Conservation (phyloP, 2,888 invertebrate species). For the Allygus modestus region DNA sequence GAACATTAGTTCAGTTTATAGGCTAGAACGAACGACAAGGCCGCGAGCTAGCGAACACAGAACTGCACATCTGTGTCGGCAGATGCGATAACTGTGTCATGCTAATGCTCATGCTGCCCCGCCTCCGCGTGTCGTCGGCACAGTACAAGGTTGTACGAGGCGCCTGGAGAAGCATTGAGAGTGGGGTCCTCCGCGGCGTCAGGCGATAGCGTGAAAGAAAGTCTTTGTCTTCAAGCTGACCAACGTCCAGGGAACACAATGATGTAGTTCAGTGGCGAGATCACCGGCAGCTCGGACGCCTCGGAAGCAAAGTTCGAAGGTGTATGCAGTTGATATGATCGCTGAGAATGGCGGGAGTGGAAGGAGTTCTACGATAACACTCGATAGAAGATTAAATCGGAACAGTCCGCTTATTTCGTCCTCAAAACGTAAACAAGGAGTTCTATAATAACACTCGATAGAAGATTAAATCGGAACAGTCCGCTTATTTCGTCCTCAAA, state of each 20-base stretch:
- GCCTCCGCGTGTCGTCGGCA: background rate
- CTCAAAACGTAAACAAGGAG: too few species aligned
- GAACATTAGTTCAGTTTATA: constrained; percentile 30
- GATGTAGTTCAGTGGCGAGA: background rate
- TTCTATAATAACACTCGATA: too few species aligned
- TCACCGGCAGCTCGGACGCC: background rate
- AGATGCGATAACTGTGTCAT: constrained; percentile 33
- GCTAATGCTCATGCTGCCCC: background rate
- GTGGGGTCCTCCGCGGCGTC: background rate
- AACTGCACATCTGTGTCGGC: constrained; percentile 39
- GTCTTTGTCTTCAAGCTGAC: background rate
- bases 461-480: too few species aligned
- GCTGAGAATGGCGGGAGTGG: too few species aligned
- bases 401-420: too few species aligned
- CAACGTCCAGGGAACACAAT: background rate
- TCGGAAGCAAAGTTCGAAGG: too few species aligned
- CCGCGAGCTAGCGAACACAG: constrained; percentile 14
- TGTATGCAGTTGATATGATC: too few species aligned
- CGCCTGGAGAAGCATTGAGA: too few species aligned
- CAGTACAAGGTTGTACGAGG: too few species aligned
- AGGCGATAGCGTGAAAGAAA: background rate
- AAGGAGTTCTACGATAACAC: too few species aligned
- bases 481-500: too few species aligned
- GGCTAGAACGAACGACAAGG: constrained; percentile 31
- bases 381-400: too few species aligned